phyloP scores from a whole-genome alignment of 2,888 invertebrate genomes.

The Metallyticus violacea region DNA sequence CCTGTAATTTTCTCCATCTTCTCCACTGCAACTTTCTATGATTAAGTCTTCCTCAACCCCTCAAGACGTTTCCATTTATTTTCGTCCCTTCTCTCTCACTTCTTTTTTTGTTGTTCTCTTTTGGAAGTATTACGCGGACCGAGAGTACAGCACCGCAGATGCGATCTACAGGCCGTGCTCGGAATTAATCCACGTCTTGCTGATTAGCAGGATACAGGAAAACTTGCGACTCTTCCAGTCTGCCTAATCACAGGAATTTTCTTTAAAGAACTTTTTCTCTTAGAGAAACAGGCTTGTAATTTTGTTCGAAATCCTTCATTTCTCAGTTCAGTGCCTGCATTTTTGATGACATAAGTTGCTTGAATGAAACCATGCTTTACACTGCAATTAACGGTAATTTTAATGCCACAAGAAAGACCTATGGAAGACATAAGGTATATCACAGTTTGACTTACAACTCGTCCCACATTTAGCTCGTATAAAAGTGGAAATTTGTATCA shows the following conservation, averaged over 20 bases:
- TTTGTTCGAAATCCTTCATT: too few relatives aligned
- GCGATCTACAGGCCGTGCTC: background rate
- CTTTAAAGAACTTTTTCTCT: background rate
- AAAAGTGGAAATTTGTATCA: too few relatives aligned
- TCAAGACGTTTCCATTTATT: background rate
- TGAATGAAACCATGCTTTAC: too few relatives aligned
- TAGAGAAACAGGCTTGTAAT: background rate
- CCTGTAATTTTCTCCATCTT: background rate
- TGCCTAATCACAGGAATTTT: background rate
- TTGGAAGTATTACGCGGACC: background rate
- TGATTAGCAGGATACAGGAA: background rate
- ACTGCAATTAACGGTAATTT: too few relatives aligned
- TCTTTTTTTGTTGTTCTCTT: background rate
- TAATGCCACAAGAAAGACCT: too few relatives aligned
- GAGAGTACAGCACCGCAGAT: background rate
- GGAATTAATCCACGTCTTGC: background rate
- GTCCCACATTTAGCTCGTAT: too few relatives aligned
- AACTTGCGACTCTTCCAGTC: background rate
- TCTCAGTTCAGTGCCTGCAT: too few relatives aligned
- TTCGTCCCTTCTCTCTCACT: background rate
- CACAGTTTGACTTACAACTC: too few relatives aligned
- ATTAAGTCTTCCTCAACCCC: background rate
- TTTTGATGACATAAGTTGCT: too few relatives aligned
- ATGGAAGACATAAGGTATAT: too few relatives aligned
- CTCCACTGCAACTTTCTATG: background rate